A percentile compares a stretch with the other conserved stretches of the same genome.
phyloP scores from a whole-genome alignment of 2,113 vertebrate genomes.

The Lagenorhynchus albirostris region DNA sequence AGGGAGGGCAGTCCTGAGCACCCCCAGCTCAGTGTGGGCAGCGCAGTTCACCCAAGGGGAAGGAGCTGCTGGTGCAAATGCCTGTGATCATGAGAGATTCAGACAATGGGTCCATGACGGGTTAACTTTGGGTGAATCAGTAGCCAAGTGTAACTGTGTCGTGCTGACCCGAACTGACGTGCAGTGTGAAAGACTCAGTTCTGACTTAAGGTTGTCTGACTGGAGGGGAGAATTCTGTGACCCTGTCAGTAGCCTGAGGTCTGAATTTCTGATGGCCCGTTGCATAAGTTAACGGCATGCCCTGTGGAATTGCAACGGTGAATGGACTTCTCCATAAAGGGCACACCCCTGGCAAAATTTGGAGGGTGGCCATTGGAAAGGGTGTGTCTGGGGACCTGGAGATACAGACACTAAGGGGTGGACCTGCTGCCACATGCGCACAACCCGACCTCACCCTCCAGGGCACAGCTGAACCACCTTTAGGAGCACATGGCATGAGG shows the following conservation, averaged over 20 bases:
- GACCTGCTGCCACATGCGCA: no score
- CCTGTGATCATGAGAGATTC: background rate
- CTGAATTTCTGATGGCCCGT: background rate
- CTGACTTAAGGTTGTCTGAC: no score
- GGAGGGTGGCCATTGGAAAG: background rate
- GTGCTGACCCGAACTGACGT: background rate
- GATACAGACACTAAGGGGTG: background rate
- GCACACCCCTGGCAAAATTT: background rate
- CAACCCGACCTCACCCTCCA: background rate
- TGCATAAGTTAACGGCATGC: accelerated
- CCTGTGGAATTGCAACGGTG: background rate
- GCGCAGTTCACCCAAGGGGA: no score
- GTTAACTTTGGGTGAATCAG: background rate
- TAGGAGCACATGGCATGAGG: background rate
- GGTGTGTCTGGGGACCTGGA: background rate
- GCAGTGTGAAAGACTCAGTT: no score
- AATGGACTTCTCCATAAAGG: background rate
- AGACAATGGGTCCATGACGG: background rate
- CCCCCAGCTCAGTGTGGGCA: background rate
- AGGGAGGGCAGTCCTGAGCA: background rate
- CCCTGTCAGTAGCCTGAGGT: background rate
- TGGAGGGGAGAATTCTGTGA: background rate
- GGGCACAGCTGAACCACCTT: background rate
- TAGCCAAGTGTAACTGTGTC: no score
- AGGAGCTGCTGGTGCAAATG: background rate